Conservation (phyloP, 2,888 invertebrate species). For the Spodoptera littoralis region DNA sequence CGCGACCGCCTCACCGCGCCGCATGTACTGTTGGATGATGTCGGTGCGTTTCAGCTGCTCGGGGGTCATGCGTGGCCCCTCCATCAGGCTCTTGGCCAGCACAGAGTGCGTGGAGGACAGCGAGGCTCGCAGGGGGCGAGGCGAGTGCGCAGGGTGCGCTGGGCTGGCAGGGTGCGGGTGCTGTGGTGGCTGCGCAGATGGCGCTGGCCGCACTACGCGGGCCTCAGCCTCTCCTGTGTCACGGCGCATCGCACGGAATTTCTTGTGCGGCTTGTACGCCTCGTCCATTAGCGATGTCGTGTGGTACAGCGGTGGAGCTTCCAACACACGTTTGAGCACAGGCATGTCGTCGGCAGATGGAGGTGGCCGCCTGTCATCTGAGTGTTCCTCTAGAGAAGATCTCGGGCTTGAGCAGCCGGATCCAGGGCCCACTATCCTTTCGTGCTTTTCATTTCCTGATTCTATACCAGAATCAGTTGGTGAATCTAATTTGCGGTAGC, state of each 20-base stretch:
- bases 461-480: constrained; percentile 98
- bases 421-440: constrained; percentile 91
- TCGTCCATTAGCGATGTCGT: constrained; percentile 97
- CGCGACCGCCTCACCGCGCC: constrained; percentile 91
- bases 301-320: constrained; percentile 97
- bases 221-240: constrained; percentile 94
- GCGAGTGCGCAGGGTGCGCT: constrained; percentile 85
- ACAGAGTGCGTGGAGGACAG: constrained; percentile 96
- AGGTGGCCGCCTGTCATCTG: constrained; percentile 88
- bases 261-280: constrained; percentile 98
- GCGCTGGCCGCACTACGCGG: constrained; percentile 80
- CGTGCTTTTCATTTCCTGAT: constrained; percentile 96
- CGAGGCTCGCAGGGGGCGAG: constrained; percentile 87
- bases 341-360: constrained; percentile 96
- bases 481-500: constrained; percentile 95
- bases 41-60: constrained; percentile 97
- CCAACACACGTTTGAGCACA: constrained; percentile 96
- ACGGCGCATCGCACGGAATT: constrained; percentile 95
- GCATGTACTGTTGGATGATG: constrained; percentile 97
- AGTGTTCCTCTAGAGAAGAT: constrained; percentile 94
- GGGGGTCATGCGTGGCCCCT: constrained; percentile 97
- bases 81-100: constrained; percentile 96
- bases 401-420: constrained; percentile 96
- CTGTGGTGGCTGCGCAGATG: constrained; percentile 86
- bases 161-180: constrained; percentile 84